Percentiles rank a stretch among this genome's conserved stretches.
Conservation (phyloP, 2,888 invertebrate species). For the Salticus scenicus region DNA sequence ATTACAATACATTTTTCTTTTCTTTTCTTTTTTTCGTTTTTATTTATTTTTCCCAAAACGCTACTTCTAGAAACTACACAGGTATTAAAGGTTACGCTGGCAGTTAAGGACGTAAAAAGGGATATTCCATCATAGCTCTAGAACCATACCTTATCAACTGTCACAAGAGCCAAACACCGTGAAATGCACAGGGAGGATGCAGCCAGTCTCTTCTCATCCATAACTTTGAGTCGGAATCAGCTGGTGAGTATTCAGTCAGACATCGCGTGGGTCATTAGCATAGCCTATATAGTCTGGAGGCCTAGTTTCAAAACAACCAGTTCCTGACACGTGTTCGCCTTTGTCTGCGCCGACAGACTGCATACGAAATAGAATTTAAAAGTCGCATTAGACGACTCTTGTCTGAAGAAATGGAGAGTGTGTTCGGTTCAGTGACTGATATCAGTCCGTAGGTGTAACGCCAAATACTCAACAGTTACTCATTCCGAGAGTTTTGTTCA, state of each 20-base stretch:
- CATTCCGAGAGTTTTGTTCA: no score
- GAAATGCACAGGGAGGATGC: neutral
- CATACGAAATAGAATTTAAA: neutral
- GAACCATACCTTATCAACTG: slow-evolving; percentile 10
- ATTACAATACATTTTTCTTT: no score
- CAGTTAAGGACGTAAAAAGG: no score
- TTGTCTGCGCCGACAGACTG: neutral
- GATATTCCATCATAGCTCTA: neutral
- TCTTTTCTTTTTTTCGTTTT: no score
- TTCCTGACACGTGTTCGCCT: neutral
- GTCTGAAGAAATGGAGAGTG: slow-evolving; percentile 11
- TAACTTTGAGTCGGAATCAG: neutral
- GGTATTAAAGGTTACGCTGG: no score
- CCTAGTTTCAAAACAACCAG: neutral
- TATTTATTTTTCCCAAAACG: no score
- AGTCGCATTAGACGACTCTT: neutral
- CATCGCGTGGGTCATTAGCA: slow-evolving; percentile 17
- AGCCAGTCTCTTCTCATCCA: neutral
- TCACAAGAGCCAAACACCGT: neutral
- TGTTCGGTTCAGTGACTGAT: neutral
- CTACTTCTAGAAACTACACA: no score
- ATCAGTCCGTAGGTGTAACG: neutral
- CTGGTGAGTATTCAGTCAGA: slow-evolving; percentile 3
- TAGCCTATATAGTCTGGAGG: slow-evolving; percentile 17
- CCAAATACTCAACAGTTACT: no score